These are phyloP conservation scores for Strigamia maritima DNA, from an alignment of 2,888 invertebrate genomes.

Conservation along the genomic window DNA sequence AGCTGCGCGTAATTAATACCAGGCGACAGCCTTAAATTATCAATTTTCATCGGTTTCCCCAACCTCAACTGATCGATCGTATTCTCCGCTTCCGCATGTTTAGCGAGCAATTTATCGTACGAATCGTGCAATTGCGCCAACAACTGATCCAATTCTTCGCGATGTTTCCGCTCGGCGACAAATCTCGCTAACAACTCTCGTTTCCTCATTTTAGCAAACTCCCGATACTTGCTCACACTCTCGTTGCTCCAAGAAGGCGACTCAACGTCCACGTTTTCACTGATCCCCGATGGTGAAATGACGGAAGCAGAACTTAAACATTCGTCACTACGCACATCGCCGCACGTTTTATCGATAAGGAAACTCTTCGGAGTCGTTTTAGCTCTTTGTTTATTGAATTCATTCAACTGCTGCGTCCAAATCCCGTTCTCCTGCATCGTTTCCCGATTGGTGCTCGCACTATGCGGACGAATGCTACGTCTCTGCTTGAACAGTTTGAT, in stretches of 20 bases:
- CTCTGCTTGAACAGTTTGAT: background rate
- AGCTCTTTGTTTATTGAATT: background rate
- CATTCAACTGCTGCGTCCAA: background rate
- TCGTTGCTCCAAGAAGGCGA: constrained; percentile 36
- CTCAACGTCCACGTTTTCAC: constrained; percentile 33
- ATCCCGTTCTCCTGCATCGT: background rate
- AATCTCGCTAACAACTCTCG: constrained; percentile 36
- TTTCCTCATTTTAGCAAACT: constrained; percentile 37
- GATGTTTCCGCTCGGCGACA: constrained; percentile 35
- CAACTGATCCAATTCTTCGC: constrained; percentile 41
- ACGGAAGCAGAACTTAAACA: constrained; percentile 13
- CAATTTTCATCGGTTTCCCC: constrained; percentile 36
- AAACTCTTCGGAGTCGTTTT: background rate
- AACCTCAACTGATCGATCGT: constrained; percentile 48
- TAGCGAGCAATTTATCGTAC: constrained; percentile 51
- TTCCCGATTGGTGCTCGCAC: constrained; percentile 13
- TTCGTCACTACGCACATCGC: constrained; percentile 26
- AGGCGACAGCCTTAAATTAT: background rate
- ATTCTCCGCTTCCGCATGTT: constrained; percentile 52
- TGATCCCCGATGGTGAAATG: background rate
- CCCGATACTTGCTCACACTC: constrained; percentile 33
- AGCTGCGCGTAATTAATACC: background rate
- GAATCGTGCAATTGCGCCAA: constrained; percentile 50
- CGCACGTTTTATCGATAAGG: background rate
- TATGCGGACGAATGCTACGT: constrained; percentile 17